Conservation (phyloP, 2,888 invertebrate species). For the Drosophila macrospina region DNA sequence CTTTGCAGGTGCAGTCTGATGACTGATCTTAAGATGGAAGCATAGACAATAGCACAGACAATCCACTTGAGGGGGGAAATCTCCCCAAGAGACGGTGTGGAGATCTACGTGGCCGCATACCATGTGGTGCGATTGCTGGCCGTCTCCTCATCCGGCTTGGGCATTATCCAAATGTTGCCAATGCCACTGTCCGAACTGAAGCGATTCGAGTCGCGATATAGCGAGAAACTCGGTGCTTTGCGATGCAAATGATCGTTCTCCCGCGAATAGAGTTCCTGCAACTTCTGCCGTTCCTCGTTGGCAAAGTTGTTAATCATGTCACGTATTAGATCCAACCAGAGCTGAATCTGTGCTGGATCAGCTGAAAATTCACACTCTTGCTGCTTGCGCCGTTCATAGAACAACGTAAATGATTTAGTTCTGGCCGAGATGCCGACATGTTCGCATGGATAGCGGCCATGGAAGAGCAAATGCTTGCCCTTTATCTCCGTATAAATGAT, state of each 20-base stretch:
- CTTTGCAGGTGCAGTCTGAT: constrained; percentile 16
- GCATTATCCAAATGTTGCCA: constrained; percentile 83
- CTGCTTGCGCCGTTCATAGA: constrained; percentile 83
- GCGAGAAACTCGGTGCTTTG: constrained; percentile 81
- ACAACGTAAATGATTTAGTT: constrained; percentile 82
- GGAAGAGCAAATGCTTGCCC: constrained; percentile 83
- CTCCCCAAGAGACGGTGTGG: too few relatives aligned
- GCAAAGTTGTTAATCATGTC: constrained; percentile 83
- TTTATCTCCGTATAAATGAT: constrained; percentile 85
- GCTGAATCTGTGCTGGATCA: constrained; percentile 75
- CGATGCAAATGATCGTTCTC: constrained; percentile 82
- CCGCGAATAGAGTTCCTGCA: constrained; percentile 81
- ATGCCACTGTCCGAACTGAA: constrained; percentile 85
- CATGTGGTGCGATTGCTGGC: constrained; percentile 82
- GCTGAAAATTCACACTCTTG: constrained; percentile 84
- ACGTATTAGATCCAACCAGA: constrained; percentile 83
- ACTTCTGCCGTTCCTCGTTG: constrained; percentile 81
- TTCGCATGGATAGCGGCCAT: constrained; percentile 84
- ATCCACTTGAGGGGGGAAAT: background rate
- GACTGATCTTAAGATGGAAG: constrained; percentile 1
- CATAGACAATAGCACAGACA: background rate
- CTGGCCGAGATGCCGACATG: constrained; percentile 83
- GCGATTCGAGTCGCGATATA: constrained; percentile 84
- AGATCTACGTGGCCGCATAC: constrained; percentile 75
- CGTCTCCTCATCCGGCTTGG: constrained; percentile 76